These are phyloP conservation scores for Eumeta japonica DNA, from an alignment of 1,140 invertebrate genomes.

Conservation along the genomic window DNA sequence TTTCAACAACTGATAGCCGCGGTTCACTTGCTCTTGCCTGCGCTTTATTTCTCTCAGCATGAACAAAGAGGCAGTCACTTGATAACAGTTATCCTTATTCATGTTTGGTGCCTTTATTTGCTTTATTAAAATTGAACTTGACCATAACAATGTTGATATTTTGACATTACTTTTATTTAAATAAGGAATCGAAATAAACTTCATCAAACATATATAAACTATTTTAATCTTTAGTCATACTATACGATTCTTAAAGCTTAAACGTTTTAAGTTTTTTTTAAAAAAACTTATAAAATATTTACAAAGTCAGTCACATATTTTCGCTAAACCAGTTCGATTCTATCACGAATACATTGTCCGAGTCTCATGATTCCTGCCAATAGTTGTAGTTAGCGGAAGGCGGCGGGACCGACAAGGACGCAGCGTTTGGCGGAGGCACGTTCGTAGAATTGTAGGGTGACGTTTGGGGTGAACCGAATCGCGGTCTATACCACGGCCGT, in stretches of 20 bases:
- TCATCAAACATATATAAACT: too few relatives aligned
- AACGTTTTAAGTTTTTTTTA: too few relatives aligned
- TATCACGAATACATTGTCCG: too few relatives aligned
- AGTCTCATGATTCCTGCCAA: conserved; percentile 49
- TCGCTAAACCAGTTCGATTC: too few relatives aligned
- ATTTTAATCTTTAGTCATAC: too few relatives aligned
- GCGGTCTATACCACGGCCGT: conserved; percentile 40
- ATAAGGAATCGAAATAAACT: too few relatives aligned
- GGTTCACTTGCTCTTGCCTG: conserved; percentile 93
- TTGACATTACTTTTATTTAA: too few relatives aligned
- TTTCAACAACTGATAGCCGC: conserved; percentile 95
- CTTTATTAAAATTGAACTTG: background rate
- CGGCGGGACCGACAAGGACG: conserved; percentile 32
- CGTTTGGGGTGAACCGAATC: conserved; percentile 39
- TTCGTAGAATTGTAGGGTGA: conserved; percentile 33
- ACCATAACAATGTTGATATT: background rate
- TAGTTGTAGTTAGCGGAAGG: conserved; percentile 42
- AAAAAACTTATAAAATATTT: too few relatives aligned
- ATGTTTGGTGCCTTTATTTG: too few relatives aligned
- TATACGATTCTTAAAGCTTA: too few relatives aligned
- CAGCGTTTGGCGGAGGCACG: conserved; percentile 22
- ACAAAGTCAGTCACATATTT: too few relatives aligned
- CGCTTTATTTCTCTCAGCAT: conserved; percentile 67
- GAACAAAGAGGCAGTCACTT: conserved; percentile 40
- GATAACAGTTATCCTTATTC: conserved; percentile 43